A percentile compares a stretch with the other conserved stretches of the same genome.
phyloP scores from a whole-genome alignment of 2,888 invertebrate genomes.

The Petrolisthes cinctipes region DNA sequence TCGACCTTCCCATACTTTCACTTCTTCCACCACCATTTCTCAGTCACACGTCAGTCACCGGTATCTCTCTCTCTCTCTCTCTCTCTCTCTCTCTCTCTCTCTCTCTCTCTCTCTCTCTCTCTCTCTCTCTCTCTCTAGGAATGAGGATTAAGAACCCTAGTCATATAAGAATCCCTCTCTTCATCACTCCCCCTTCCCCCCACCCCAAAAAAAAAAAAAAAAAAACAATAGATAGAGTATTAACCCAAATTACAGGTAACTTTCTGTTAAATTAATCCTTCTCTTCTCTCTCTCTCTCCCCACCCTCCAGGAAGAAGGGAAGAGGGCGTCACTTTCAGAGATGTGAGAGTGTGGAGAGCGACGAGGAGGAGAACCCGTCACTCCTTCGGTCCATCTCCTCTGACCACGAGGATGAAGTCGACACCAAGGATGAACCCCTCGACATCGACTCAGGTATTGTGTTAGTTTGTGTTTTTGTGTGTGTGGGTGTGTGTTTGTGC shows the following conservation, averaged over 20 bases:
- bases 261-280: not conserved
- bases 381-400: conserved; percentile 35
- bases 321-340: not conserved
- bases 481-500: not conserved
- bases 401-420: conserved; percentile 45
- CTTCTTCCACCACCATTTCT: not conserved
- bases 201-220: too few species aligned
- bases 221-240: too few species aligned
- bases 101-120: conserved; percentile 19
- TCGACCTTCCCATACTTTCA: too few species aligned
- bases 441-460: conserved; percentile 57
- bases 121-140: too few species aligned
- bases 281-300: not conserved
- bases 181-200: too few species aligned
- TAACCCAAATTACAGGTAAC: not conserved
- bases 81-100: conserved; percentile 18
- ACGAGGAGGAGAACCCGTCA: conserved; percentile 34
- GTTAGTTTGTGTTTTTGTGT: not conserved
- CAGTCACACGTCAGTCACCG: not conserved
- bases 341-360: conserved; percentile 39
- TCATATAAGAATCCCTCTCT: not conserved
- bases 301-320: not conserved
- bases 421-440: conserved; percentile 41
- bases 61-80: not conserved
- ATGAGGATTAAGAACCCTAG: not conserved